Percentiles rank a stretch among this genome's conserved stretches.
These are phyloP conservation scores for Paraescarpia echinospica DNA, from an alignment of 1,140 invertebrate species.

Conservation along the genomic window DNA sequence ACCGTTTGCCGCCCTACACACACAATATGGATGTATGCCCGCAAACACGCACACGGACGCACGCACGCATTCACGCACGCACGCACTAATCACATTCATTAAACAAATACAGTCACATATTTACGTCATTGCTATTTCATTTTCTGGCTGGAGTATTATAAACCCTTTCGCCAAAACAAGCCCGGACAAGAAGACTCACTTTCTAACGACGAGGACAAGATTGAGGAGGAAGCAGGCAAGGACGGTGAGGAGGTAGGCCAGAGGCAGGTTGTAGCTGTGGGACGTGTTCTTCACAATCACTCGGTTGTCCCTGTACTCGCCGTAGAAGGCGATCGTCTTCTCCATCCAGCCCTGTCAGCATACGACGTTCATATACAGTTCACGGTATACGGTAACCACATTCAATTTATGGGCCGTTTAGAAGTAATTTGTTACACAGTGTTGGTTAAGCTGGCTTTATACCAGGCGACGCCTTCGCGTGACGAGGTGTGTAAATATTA, in stretches of 20 bases:
- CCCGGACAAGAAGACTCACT: slow-evolving; percentile 17
- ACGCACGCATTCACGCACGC: too few species aligned
- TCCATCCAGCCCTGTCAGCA: slow-evolving; percentile 69
- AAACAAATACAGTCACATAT: not conserved
- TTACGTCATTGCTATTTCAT: not conserved
- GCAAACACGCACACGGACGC: too few species aligned
- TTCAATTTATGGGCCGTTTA: too few species aligned
- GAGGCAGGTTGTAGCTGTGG: slow-evolving; percentile 69
- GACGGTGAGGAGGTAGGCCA: slow-evolving; percentile 70
- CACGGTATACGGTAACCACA: too few species aligned
- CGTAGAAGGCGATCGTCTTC: slow-evolving; percentile 76
- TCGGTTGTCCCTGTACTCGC: slow-evolving; percentile 64
- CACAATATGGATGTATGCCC: not conserved
- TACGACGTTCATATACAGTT: not conserved
- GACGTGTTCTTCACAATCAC: slow-evolving; percentile 37
- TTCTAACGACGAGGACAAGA: slow-evolving; percentile 64
- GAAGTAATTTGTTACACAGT: too few species aligned
- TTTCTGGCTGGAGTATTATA: not conserved
- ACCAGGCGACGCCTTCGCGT: too few species aligned
- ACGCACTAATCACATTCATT: too few species aligned
- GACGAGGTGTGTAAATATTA: too few species aligned
- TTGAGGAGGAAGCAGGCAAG: slow-evolving; percentile 65
- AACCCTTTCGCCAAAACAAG: not conserved
- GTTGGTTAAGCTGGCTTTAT: too few species aligned
- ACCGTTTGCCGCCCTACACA: slow-evolving; percentile 56